A percentile compares a stretch with the other conserved stretches of the same genome.
These are phyloP conservation scores for Apamea sordens DNA, from an alignment of 2,888 invertebrate species.

Conservation along the genomic window DNA sequence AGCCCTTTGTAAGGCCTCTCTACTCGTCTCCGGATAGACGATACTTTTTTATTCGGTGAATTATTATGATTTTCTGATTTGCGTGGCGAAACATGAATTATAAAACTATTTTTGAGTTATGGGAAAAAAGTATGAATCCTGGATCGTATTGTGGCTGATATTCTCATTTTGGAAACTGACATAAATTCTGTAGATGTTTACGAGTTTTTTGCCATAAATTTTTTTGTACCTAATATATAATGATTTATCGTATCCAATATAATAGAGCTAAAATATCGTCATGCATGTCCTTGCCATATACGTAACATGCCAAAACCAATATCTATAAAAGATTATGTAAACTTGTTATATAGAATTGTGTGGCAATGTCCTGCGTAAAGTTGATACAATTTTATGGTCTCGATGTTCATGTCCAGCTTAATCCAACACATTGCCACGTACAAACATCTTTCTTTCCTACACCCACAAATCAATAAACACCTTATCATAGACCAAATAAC, in stretches of 20 bases:
- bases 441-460: conserved; percentile 9
- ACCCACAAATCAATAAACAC: conserved; percentile 46
- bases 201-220: conserved; percentile 35
- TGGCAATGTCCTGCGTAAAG: neutral
- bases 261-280: conserved; percentile 34
- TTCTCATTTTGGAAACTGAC: conserved; percentile 69
- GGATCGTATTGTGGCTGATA: conserved; percentile 67
- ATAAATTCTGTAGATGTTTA: conserved; percentile 54
- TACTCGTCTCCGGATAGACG: conserved; percentile 69
- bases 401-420: neutral
- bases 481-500: conserved; percentile 27
- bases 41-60: conserved; percentile 80
- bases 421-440: neutral
- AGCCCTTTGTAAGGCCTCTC: conserved; percentile 81
- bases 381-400: neutral
- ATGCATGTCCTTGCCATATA: conserved; percentile 19
- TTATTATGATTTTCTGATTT: conserved; percentile 81
- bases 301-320: conserved; percentile 1
- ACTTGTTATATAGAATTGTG: neutral
- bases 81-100: conserved; percentile 82
- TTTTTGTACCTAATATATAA: conserved; percentile 21
- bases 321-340: neutral
- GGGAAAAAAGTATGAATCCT: conserved; percentile 64
- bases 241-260: conserved; percentile 53
- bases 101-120: conserved; percentile 73